Percentiles rank a stretch among this genome's conserved stretches.
These are phyloP conservation scores for Notothenia rossii DNA, from an alignment of 2,113 vertebrate species.

Conservation along the genomic window DNA sequence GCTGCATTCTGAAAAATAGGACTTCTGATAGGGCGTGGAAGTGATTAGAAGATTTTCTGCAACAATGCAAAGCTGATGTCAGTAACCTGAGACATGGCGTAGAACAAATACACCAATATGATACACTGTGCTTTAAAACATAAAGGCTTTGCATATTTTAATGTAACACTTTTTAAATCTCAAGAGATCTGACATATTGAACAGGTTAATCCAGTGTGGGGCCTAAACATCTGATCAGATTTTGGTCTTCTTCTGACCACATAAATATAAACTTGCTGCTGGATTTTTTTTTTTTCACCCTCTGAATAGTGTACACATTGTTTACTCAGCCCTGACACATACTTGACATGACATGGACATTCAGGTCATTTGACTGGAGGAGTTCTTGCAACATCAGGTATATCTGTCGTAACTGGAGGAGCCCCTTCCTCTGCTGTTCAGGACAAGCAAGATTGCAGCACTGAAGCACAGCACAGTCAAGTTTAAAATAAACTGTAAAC, in stretches of 20 bases:
- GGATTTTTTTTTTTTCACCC: constrained; percentile 1
- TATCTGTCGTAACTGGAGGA: constrained; percentile 72
- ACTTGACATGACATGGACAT: constrained; percentile 68
- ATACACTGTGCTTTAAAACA: background rate
- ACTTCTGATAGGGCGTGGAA: background rate
- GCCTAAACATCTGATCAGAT: background rate
- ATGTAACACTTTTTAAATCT: constrained; percentile 7
- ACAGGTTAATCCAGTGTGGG: constrained; percentile 31
- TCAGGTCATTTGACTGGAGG: constrained; percentile 70
- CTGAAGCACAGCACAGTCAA: constrained; percentile 23
- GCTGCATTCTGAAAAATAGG: constrained; percentile 21
- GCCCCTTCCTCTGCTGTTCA: constrained; percentile 58
- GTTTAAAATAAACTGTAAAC: constrained; percentile 52
- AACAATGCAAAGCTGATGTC: background rate
- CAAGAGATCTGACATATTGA: constrained; percentile 8
- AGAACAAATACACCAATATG: background rate
- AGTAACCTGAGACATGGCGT: background rate
- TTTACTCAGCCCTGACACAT: constrained; percentile 70
- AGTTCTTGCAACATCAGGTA: constrained; percentile 77
- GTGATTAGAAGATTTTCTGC: constrained; percentile 7
- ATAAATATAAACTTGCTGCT: constrained; percentile 28
- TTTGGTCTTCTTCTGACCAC: constrained; percentile 17
- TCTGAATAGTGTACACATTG: constrained; percentile 64
- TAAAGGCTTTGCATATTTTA: background rate
- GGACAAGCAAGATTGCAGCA: constrained; percentile 56